phyloP scores from a whole-genome alignment of 2,113 vertebrate genomes.

The Shinisaurus crocodilurus region DNA sequence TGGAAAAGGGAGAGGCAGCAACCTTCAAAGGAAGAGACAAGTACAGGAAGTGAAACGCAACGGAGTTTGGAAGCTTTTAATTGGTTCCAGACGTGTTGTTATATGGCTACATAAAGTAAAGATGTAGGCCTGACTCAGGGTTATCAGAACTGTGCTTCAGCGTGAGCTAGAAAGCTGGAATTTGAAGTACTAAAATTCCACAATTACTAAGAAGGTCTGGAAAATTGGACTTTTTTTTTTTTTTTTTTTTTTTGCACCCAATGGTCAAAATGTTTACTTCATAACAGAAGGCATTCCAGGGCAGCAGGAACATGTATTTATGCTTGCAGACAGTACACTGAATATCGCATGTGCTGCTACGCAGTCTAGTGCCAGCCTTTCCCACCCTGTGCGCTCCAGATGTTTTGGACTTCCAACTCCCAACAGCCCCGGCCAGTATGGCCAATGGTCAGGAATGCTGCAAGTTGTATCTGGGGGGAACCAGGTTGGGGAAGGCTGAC shows the following conservation, averaged over 20 bases:
- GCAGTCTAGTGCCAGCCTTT: background rate
- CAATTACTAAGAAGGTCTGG: background rate
- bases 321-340: background rate
- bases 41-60: background rate
- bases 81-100: conserved; percentile 5
- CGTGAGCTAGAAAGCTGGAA: background rate
- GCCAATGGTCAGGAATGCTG: too few species aligned
- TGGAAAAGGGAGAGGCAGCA: background rate
- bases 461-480: too few species aligned
- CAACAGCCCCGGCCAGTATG: background rate
- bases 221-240: background rate
- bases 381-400: background rate
- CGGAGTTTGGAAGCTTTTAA: background rate
- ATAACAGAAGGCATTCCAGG: background rate
- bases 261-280: too few species aligned
- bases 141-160: background rate
- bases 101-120: background rate
- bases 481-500: too few species aligned
- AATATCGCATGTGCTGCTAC: background rate
- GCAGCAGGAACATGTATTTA: background rate
- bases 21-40: background rate
- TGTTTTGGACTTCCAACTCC: background rate
- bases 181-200: background rate
- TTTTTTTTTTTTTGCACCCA: background rate
- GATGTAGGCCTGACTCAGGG: background rate